phyloP scores from a whole-genome alignment of 1,140 invertebrate genomes.

The Magallana angulata region DNA sequence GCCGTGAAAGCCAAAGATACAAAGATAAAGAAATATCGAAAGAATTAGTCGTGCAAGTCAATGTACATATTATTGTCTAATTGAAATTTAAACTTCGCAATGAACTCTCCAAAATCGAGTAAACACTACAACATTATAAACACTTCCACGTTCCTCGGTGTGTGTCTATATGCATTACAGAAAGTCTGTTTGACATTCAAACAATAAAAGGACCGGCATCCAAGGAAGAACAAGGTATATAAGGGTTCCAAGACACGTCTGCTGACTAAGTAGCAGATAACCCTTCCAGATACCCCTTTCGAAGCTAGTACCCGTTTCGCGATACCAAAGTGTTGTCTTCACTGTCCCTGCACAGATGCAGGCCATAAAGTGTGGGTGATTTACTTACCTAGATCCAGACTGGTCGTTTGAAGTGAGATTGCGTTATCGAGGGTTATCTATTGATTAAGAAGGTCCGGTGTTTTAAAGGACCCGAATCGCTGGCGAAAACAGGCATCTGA shows the following conservation, averaged over 20 bases:
- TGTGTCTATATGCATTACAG: constrained; percentile 1
- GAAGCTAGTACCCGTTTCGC: not conserved
- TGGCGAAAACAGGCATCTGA: not conserved
- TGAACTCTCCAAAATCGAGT: constrained; percentile 6
- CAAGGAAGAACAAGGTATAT: not conserved
- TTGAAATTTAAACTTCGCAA: constrained; percentile 8
- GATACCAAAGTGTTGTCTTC: not conserved
- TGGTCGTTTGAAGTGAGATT: constrained; percentile 8
- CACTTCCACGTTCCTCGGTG: not conserved
- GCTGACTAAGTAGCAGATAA: constrained; percentile 3
- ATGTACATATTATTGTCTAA: constrained; percentile 28
- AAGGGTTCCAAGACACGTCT: not conserved
- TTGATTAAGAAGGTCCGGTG: not conserved
- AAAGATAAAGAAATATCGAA: not conserved
- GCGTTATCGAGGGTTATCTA: not conserved
- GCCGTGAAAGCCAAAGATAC: not conserved
- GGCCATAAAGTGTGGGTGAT: not conserved
- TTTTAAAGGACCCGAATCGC: not conserved
- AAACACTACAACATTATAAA: constrained; percentile 18
- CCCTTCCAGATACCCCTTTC: not conserved
- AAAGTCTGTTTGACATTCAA: constrained; percentile 25
- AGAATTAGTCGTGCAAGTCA: not conserved
- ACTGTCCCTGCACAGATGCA: not conserved
- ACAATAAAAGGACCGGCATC: not conserved
- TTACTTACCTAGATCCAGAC: not conserved